Evolutionary conservation across 2,113 vertebrate genomes (phyloP).

Genomic region (Alaudala cheleensis): DNA sequence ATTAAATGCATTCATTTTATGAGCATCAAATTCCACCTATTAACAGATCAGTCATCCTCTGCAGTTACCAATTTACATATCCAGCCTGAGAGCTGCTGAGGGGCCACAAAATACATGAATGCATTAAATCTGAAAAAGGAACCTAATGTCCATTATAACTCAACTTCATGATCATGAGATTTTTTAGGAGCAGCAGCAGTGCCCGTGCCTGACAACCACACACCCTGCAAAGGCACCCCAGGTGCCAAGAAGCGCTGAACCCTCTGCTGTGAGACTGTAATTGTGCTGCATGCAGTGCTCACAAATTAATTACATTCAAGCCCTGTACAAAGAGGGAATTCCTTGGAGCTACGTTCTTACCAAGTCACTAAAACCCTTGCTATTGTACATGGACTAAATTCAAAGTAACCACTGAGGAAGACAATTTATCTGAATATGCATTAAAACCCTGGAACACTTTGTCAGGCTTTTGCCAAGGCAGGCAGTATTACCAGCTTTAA

Average conservation of each 20-base stretch:
- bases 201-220: not conserved
- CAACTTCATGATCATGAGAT: not conserved
- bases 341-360: not conserved
- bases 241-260: not conserved
- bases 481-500: not conserved
- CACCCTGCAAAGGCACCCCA: not conserved
- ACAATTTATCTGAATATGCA: not conserved
- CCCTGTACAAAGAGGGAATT: not conserved
- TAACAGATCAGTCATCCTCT: conserved; percentile 32
- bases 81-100: conserved; percentile 21
- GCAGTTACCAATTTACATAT: conserved; percentile 36
- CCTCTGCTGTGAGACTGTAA: not conserved
- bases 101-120: conserved; percentile 8
- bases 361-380: not conserved
- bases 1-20: conserved; percentile 19
- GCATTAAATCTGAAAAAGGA: conserved; percentile 15
- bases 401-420: not conserved
- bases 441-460: not conserved
- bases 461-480: conserved; percentile 1
- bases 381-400: not conserved
- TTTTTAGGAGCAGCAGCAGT: not conserved
- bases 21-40: conserved; percentile 32
- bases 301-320: not conserved
- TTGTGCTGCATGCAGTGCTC: not conserved
- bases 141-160: not conserved